Evolutionary conservation across 2,888 invertebrate species (phyloP), one percentile per base, ranked within the genome.

Genomic region (Trilocha varians): DNA sequence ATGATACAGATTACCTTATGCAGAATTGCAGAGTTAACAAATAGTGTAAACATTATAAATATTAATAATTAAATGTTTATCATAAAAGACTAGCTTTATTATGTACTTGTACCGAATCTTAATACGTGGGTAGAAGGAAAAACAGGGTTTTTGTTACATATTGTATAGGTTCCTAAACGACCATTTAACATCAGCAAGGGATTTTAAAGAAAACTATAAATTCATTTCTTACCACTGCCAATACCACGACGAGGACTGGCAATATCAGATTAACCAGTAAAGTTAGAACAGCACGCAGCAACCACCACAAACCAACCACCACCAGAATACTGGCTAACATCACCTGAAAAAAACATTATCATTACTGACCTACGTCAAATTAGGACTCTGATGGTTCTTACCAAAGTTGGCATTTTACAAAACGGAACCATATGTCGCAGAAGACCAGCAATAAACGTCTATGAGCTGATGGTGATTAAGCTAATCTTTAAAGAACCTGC

Each of bases 261-360:
- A 74, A 78, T 41, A 83, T 44, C 13, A 84, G 59, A 56, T 76
- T 76, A 43, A 84, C 69, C 9, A 84, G 38, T 14, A 84, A 52
- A 0, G 68, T 55, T 16, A 84, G 56, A 1, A 79, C 44, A 0
- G 77, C 64, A 8, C 77, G 62, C 36, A 82, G 73, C 41, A 78
- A 41, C 84, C 84, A 84, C 84, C 83, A 84, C 4, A 83, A 46
- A 0, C 75, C 80, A 2, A 82, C 45, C 15, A 84, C 77, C 40
- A 82, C 70, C 39, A 84, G 52, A 0, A 82, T 46, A 43, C 84
- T 84, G 3, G 78, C 82, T 9, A 83, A 13, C 80, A 84, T 78
- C 32, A 83, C 72, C 83, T 84, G 59, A 0, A n/a, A 40, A 42
- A 16, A 41, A n/a, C 34, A 25, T 15, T 5, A 13, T 3, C 35